Percentiles rank a stretch among this genome's conserved stretches.
Conservation (phyloP, 2,113 vertebrate species). For the Hiodon tergisus region DNA sequence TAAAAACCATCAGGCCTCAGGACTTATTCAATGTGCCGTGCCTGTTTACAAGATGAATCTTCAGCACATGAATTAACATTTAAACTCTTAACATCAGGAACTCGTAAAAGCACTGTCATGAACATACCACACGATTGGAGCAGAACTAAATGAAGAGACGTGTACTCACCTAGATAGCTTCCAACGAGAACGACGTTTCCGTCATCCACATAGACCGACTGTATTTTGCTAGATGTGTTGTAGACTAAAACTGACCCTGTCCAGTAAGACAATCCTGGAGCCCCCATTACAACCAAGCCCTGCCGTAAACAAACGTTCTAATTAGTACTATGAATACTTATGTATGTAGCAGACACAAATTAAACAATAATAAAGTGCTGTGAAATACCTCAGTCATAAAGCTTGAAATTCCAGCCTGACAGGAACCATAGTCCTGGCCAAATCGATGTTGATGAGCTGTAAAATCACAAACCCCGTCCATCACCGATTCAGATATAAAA, state of each 20-base stretch:
- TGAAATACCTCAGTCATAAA: constrained; percentile 66
- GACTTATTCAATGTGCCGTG: too few species aligned
- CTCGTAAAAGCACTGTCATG: too few species aligned
- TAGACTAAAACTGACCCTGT: constrained; percentile 84
- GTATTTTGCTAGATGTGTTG: constrained; percentile 65
- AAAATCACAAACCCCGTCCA: constrained; percentile 22
- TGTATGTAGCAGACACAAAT: neutral
- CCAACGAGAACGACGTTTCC: constrained; percentile 72
- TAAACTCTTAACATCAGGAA: too few species aligned
- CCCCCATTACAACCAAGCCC: constrained; percentile 92
- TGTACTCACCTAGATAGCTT: constrained; percentile 81
- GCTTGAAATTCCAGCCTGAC: constrained; percentile 79
- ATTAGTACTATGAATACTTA: too few species aligned
- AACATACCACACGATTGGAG: too few species aligned
- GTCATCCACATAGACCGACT: constrained; percentile 67
- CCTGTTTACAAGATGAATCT: too few species aligned
- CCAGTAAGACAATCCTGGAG: constrained; percentile 87
- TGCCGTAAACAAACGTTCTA: constrained; percentile 35
- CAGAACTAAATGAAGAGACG: too few species aligned
- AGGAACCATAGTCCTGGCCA: constrained; percentile 68
- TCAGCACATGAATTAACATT: too few species aligned
- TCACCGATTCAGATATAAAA: constrained; percentile 22
- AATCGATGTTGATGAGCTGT: constrained; percentile 62
- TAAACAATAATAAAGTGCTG: neutral
- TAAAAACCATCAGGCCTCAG: too few species aligned